phyloP scores from a whole-genome alignment of 1,140 invertebrate genomes.

The Harpegnathos saltator region DNA sequence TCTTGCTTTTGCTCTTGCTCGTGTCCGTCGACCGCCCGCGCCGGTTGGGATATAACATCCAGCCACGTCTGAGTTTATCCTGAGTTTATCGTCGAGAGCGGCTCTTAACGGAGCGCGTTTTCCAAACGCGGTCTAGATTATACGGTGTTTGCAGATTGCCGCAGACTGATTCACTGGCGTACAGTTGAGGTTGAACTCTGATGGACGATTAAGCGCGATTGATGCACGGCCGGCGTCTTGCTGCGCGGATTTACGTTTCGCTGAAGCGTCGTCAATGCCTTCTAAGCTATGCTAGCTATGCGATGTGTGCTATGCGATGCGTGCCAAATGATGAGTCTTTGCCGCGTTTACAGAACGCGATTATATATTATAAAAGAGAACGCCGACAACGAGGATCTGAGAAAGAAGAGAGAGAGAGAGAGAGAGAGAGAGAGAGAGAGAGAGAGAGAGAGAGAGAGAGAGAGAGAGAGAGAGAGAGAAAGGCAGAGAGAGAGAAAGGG shows the following conservation, averaged over 20 bases:
- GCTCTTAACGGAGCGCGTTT: slow-evolving; percentile 13
- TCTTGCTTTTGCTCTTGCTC: too few species aligned
- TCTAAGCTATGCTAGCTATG: background rate
- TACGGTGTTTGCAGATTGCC: background rate
- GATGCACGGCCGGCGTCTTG: slow-evolving; percentile 8
- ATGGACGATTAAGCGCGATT: slow-evolving; percentile 9
- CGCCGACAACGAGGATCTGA: too few species aligned
- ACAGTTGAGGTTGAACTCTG: background rate
- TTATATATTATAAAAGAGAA: too few species aligned
- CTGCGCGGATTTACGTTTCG: background rate
- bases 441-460: background rate
- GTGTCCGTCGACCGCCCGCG: background rate
- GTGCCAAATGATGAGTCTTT: too few species aligned
- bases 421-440: too few species aligned
- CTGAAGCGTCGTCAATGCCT: slow-evolving; percentile 2
- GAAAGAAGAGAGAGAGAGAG: too few species aligned
- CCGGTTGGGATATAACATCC: slow-evolving; percentile 12
- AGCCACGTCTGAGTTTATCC: slow-evolving; percentile 8
- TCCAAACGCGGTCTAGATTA: slow-evolving; percentile 17
- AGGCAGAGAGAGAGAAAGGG: too few species aligned
- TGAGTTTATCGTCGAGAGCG: background rate
- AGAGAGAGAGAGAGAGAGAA: too few species aligned
- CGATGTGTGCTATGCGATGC: background rate
- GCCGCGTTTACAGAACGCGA: background rate
- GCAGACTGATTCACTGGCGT: background rate